phyloP scores from a whole-genome alignment of 2,797 vertebrate species.

The Atherinosoma microstoma region DNA sequence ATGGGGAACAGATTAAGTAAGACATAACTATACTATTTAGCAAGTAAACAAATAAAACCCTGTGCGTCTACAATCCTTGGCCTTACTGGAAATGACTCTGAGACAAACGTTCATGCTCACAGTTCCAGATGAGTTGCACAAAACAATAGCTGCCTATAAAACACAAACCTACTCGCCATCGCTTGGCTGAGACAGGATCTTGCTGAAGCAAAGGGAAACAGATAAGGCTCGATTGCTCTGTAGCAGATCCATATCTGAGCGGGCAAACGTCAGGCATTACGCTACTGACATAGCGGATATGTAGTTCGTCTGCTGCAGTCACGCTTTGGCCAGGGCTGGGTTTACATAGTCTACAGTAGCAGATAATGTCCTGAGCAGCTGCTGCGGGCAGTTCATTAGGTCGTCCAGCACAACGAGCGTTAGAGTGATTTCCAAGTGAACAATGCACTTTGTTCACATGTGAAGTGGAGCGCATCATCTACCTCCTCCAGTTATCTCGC shows the following conservation, averaged over 20 bases:
- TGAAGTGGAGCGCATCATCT: slow-evolving; percentile 14
- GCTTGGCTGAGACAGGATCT: slow-evolving; percentile 59
- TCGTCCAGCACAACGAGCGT: neutral
- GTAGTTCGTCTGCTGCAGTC: slow-evolving; percentile 21
- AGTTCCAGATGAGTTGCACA: slow-evolving; percentile 16
- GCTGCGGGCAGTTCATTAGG: slow-evolving; percentile 31
- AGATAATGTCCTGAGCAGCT: slow-evolving; percentile 48
- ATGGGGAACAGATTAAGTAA: neutral
- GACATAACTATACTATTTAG: neutral
- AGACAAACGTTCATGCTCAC: slow-evolving; percentile 31
- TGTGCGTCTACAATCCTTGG: slow-evolving; percentile 18
- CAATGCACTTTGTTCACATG: slow-evolving; percentile 56
- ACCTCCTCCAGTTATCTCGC: neutral
- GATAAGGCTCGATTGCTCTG: slow-evolving; percentile 70
- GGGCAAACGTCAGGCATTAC: slow-evolving; percentile 63
- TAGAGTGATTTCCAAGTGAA: slow-evolving; percentile 7
- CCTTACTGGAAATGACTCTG: slow-evolving; percentile 1
- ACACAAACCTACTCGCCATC: slow-evolving; percentile 28
- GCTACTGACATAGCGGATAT: slow-evolving; percentile 42
- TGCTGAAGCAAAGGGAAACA: slow-evolving; percentile 64
- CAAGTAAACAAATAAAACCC: neutral
- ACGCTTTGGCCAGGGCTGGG: slow-evolving; percentile 2
- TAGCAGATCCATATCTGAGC: slow-evolving; percentile 64
- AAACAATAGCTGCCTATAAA: slow-evolving; percentile 46
- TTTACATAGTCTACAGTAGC: slow-evolving; percentile 2